Percentiles rank a stretch among this genome's conserved stretches.
Evolutionary conservation across 2,888 invertebrate genomes (phyloP).

Genomic region (Exocentrus adspersus): DNA sequence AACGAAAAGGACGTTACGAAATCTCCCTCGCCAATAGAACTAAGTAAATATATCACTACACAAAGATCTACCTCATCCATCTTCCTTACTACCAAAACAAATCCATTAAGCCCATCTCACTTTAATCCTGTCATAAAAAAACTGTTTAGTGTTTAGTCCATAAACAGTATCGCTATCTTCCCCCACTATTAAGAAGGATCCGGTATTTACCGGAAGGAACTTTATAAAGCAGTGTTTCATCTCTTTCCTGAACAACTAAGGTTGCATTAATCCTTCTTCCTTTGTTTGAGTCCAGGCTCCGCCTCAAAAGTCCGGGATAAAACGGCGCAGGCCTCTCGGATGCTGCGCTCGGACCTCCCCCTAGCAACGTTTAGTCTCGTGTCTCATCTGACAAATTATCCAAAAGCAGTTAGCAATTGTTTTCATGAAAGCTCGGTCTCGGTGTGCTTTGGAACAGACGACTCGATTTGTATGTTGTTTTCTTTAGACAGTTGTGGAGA

Average conservation of each 20-base stretch:
- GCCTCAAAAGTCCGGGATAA: constrained; percentile 35
- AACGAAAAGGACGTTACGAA: constrained; percentile 51
- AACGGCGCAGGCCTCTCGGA: constrained; percentile 41
- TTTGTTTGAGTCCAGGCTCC: constrained; percentile 31
- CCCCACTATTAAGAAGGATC: constrained; percentile 58
- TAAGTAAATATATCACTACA: constrained; percentile 55
- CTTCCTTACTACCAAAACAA: constrained; percentile 58
- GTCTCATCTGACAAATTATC: constrained; percentile 45
- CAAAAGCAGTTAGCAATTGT: constrained; percentile 43
- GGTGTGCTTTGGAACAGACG: constrained; percentile 25
- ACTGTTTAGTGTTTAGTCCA: constrained; percentile 63
- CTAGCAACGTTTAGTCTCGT: constrained; percentile 57
- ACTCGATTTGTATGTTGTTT: constrained; percentile 13
- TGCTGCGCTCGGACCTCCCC: constrained; percentile 57
- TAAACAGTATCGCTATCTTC: constrained; percentile 62
- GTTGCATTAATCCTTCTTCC: constrained; percentile 27
- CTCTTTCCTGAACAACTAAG: constrained; percentile 30
- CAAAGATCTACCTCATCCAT: constrained; percentile 51
- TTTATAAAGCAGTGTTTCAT: constrained; percentile 32
- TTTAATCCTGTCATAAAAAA: constrained; percentile 61
- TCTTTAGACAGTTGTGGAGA: background rate
- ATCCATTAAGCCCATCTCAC: constrained; percentile 59
- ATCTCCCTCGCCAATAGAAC: constrained; percentile 54
- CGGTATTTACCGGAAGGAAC: constrained; percentile 52
- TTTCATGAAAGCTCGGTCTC: constrained; percentile 37